Base-by-base conservation (phyloP, 2,797 vertebrate genomes). In the Odontamblyopus rebecca region DNA sequence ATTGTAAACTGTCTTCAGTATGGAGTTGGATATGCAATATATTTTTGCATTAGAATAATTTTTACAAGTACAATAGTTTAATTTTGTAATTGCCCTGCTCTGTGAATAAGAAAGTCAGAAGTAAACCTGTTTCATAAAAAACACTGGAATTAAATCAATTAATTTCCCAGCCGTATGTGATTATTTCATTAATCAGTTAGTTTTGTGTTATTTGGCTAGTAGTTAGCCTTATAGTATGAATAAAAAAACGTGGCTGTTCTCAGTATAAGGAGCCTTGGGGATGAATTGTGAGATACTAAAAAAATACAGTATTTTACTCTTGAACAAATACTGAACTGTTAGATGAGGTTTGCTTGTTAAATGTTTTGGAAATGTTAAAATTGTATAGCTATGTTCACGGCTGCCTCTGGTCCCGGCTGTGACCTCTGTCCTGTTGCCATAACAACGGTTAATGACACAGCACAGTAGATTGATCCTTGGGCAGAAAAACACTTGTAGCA, bases 391-490 rank as follows among this genome's bases (percentile, higher is more conserved):
- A 27, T 4, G 13, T 29, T 12, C 11, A 19, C 15, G 5, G 53
- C 38, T 12, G 9, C 29, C 66, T 73, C 74, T 65, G 72, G 13
- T 72, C 82, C 66, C 73, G 69, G 48, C 26, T 77, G 51, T 81
- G 75, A 86, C 80, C 87, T 87, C 67, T 82, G 83, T 68, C 70
- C 77, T 86, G 86, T 88, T 89, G 70, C 82, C 83, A 89, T 88
- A 87, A 85, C 82, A 87, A 82, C 85, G 85, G 67, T 78, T 86
- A 78, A 84, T 86, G 88, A 86, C 84, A 78, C 75, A 82, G 82
- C 80, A 80, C 65, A 70, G 48, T 68, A 64, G 70, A 68, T 65
- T 69, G 73, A 75, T 51, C 69, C 50, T 68, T 30, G n/a, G 64
- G 23, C 76, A 77, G 72, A 78, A 86, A 67, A 80, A 80, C 63